These are phyloP conservation scores for Trachelipus rathkii DNA, from an alignment of 1,140 invertebrate genomes.

Conservation along the genomic window DNA sequence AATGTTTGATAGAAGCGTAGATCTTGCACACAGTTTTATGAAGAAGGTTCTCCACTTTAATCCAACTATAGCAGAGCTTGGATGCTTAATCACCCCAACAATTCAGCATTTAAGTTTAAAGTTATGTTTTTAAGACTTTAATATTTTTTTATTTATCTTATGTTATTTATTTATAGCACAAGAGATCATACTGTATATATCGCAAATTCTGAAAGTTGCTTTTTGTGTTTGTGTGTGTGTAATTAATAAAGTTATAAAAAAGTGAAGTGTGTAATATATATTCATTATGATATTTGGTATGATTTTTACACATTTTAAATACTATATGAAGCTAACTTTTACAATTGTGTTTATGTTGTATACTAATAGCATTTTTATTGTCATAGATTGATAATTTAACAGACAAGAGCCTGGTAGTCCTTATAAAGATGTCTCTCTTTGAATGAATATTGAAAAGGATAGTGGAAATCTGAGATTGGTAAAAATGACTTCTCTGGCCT, in stretches of 20 bases:
- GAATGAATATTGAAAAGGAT: not conserved
- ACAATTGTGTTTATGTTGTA: too few relatives aligned
- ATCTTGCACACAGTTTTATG: slow-evolving; percentile 88
- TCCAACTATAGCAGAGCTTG: slow-evolving; percentile 88
- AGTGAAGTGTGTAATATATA: too few relatives aligned
- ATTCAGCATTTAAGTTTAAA: slow-evolving; percentile 3
- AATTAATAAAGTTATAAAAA: too few relatives aligned
- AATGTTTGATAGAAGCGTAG: slow-evolving; percentile 87
- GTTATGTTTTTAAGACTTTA: not conserved
- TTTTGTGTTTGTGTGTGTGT: too few relatives aligned
- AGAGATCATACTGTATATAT: too few relatives aligned
- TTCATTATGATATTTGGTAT: too few relatives aligned
- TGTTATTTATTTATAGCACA: too few relatives aligned
- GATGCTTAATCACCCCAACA: slow-evolving; percentile 78
- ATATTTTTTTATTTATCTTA: not conserved
- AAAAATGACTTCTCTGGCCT: not conserved
- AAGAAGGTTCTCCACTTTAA: slow-evolving; percentile 82
- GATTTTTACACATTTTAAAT: too few relatives aligned
- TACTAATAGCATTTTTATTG: not conserved
- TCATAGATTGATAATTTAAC: not conserved
- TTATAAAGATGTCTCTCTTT: not conserved
- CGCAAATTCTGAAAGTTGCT: too few relatives aligned
- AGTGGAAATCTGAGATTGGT: not conserved
- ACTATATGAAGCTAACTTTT: too few relatives aligned
- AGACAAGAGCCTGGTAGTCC: not conserved